Evolutionary conservation across 2,797 vertebrate genomes (phyloP).

Genomic region (Chelmon rostratus): DNA sequence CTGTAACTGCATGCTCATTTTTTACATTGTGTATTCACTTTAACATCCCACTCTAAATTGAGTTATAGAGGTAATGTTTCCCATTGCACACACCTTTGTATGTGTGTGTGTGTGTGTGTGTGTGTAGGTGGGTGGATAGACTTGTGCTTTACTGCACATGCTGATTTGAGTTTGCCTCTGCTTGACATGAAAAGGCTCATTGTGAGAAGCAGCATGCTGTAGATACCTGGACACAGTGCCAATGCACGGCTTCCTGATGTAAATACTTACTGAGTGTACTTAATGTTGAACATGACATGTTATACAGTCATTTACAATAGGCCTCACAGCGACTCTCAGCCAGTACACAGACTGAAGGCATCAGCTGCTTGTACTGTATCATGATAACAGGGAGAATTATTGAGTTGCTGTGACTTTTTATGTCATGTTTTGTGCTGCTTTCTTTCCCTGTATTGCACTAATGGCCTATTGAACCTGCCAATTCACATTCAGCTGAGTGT

Average conservation of each 20-base stretch:
- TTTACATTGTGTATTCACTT: conserved; percentile 79
- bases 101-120: conserved; percentile 16
- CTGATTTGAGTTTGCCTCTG: conserved; percentile 53
- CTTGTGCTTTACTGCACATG: conserved; percentile 45
- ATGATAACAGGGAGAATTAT: conserved; percentile 67
- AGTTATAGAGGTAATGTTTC: conserved; percentile 76
- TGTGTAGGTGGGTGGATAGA: conserved; percentile 18
- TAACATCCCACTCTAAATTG: conserved; percentile 75
- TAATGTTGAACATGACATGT: conserved; percentile 56
- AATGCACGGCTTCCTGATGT: conserved; percentile 49
- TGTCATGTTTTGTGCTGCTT: conserved; percentile 61
- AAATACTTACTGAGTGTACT: conserved; percentile 59
- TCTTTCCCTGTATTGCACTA: conserved; percentile 52
- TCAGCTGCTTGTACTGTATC: conserved; percentile 55
- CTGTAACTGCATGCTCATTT: conserved; percentile 77
- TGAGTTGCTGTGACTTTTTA: conserved; percentile 70
- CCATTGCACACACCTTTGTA: conserved; percentile 41
- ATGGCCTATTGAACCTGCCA: conserved; percentile 79
- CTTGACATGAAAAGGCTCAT: conserved; percentile 55
- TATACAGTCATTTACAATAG: conserved; percentile 42
- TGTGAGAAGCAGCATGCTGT: conserved; percentile 38
- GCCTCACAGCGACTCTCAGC: conserved; percentile 32
- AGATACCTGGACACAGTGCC: conserved; percentile 45
- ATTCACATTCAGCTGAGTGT: conserved; percentile 72
- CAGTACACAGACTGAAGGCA: conserved; percentile 34